Base-by-base conservation (phyloP, 2,113 vertebrate species). In the Tragelaphus scriptus region DNA sequence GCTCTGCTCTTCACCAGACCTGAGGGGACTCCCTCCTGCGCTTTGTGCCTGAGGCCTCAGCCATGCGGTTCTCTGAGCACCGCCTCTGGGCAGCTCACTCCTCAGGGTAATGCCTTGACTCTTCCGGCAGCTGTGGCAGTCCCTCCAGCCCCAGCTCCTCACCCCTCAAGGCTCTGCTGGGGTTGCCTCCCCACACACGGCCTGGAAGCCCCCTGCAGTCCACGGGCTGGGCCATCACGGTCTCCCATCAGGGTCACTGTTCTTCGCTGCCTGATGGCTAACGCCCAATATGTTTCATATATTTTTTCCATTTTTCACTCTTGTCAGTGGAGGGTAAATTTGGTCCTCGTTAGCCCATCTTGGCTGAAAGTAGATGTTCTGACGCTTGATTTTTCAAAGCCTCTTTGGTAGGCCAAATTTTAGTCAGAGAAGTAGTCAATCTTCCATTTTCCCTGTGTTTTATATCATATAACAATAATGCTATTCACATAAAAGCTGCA, bases 381-480 rank as follows among this genome's bases (percentile, higher is more conserved):
- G 81, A 65, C 4, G 40, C 80, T 47, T 32, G 85, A 21, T 47
- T 32, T 90, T 81, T 81, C 85, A 90, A 58, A 87, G 65, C 59
- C 40, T 36, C 85, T 47, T 36, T 2, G 21, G 65, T 49, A 58
- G 77, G 96, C 88, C 90, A 82, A 4, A 36, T 28, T 93, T 61
- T 23, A 71, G 75, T 68, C 75, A 32, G 82, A 30, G 44, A 87
- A 19, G 56, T 10, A 80, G 89, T 44, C 80, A 55, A 1, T 26
- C 95, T 86, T 25, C 92, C 77, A 32, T 5, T 88, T 86, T 28
- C 51, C 88, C 88, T 32, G 94, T 51, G 2, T 59, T 82, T 80
- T 40, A 30, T 30, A 58, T 68, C 81, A 19, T 49, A 11, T 19
- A 97, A 98, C 93, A 95, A 97, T 93, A 68, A 91, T 15, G 94